phyloP scores from a whole-genome alignment of 2,113 vertebrate species.

The Lophochroa leadbeateri region DNA sequence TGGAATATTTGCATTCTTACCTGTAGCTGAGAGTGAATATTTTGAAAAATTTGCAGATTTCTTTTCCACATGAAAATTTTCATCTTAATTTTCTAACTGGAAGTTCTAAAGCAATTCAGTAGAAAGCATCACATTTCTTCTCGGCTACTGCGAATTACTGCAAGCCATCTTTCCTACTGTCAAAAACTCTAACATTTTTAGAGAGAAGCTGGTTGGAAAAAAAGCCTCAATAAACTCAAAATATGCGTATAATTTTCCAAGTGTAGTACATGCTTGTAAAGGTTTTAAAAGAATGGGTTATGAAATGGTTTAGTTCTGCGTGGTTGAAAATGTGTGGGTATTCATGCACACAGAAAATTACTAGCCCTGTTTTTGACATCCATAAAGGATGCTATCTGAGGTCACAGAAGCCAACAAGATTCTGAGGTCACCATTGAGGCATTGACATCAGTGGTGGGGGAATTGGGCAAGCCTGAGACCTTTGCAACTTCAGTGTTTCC shows the following conservation, averaged over 20 bases:
- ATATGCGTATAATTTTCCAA: conserved; percentile 1
- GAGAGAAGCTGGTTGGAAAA: neutral
- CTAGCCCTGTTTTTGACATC: neutral
- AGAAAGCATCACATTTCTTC: neutral
- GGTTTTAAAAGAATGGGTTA: conserved; percentile 30
- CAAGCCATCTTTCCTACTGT: neutral
- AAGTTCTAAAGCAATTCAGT: neutral
- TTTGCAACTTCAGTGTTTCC: neutral
- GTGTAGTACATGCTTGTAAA: conserved; percentile 11
- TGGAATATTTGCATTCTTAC: neutral
- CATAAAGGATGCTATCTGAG: neutral
- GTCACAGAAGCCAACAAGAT: neutral
- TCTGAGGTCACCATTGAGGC: neutral
- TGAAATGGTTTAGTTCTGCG: neutral
- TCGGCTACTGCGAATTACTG: neutral
- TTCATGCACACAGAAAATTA: neutral
- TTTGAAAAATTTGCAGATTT: neutral
- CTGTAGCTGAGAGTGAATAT: neutral
- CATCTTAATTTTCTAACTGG: neutral
- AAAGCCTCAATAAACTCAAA: neutral
- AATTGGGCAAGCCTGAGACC: neutral
- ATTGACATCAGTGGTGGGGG: neutral
- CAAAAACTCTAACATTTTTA: neutral
- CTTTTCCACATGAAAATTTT: neutral
- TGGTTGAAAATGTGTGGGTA: conserved; percentile 12